A percentile compares a stretch with the other conserved stretches of the same genome.
phyloP scores from a whole-genome alignment of 1,140 invertebrate genomes.

The Trachymyrmex cornetzi region DNA sequence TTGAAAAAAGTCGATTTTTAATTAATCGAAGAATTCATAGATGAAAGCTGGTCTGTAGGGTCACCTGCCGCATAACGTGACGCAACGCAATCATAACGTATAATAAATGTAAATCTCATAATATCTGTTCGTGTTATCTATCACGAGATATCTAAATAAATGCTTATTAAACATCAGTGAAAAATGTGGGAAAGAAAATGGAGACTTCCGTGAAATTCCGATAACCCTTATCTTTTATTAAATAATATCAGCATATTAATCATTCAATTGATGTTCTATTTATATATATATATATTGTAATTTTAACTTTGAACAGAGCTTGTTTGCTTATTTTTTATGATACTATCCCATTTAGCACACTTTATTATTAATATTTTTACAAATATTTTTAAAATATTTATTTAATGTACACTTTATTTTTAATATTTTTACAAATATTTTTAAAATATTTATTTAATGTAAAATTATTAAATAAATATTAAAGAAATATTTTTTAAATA shows the following conservation, averaged over 20 bases:
- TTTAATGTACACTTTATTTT: too few species aligned
- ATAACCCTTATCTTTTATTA: not conserved
- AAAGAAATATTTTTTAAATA: too few species aligned
- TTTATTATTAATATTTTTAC: too few species aligned
- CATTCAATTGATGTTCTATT: not conserved
- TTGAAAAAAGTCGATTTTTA: not conserved
- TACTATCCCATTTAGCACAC: not conserved
- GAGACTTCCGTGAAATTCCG: not conserved
- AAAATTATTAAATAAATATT: too few species aligned
- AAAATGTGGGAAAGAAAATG: not conserved
- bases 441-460: too few species aligned
- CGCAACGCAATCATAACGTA: not conserved
- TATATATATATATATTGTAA: not conserved
- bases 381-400: too few species aligned
- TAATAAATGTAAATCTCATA: constrained; percentile 17
- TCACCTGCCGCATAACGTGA: not conserved
- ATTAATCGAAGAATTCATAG: not conserved
- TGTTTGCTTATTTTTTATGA: not conserved
- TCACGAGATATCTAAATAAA: not conserved
- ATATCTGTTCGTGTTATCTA: constrained; percentile 9
- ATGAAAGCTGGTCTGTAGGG: not conserved
- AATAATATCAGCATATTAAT: not conserved
- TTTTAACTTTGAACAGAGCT: not conserved
- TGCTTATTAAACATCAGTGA: constrained; percentile 12
- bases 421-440: too few species aligned